Evolutionary conservation across 2,797 vertebrate species (phyloP).

Genomic region (Emydoidea blandingii): DNA sequence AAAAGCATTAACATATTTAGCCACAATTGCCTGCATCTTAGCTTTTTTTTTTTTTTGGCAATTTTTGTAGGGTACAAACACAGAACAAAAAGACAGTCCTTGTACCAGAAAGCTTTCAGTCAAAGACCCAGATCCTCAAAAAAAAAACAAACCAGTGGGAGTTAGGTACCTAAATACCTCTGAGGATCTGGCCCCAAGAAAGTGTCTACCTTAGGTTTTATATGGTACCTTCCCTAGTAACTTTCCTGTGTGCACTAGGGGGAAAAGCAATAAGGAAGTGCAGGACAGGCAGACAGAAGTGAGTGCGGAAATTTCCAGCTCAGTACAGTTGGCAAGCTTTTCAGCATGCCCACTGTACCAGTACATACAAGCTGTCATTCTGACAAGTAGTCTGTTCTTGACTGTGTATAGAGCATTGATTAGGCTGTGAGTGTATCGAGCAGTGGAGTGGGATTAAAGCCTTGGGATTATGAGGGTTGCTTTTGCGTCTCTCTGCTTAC

Average conservation of each 20-base stretch:
- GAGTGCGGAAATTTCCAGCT: background rate
- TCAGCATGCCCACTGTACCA: background rate
- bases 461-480: background rate
- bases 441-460: background rate
- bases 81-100: background rate
- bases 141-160: background rate
- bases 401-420: background rate
- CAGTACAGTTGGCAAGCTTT: background rate
- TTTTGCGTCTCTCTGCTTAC: background rate
- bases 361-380: background rate
- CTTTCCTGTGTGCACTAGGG: background rate
- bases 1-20: too few species aligned
- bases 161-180: background rate
- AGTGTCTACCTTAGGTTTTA: background rate
- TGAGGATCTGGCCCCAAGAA: background rate
- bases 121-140: background rate
- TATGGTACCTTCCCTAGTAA: background rate
- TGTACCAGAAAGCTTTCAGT: background rate
- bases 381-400: background rate
- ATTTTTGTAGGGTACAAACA: background rate
- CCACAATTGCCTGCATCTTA: too few species aligned
- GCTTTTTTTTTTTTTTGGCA: too few species aligned
- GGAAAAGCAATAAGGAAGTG: background rate
- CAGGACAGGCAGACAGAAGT: background rate
- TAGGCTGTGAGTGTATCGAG: background rate